Percentiles rank a stretch among this genome's conserved stretches.
phyloP scores from a whole-genome alignment of 92 coral and sea anemone species.

The Parazoanthus atlanticus region DNA sequence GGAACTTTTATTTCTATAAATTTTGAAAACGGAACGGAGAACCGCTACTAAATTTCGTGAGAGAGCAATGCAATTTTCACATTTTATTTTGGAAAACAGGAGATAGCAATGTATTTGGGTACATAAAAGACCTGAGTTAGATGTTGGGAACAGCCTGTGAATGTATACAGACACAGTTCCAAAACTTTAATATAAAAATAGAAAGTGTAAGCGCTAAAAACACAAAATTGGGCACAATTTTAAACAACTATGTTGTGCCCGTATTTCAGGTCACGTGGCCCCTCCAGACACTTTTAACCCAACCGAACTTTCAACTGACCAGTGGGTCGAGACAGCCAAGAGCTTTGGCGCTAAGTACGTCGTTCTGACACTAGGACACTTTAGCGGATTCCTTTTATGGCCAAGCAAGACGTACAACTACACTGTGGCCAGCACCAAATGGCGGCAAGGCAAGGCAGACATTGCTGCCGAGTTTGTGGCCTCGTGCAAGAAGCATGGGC shows the following conservation, averaged over 20 bases:
- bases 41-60: too few species aligned
- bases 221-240: too few species aligned
- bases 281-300: slow-evolving; percentile 76
- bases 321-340: slow-evolving; percentile 76
- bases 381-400: slow-evolving; percentile 88
- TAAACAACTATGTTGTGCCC: not conserved
- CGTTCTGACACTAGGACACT: slow-evolving; percentile 75
- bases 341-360: slow-evolving; percentile 87
- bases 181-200: too few species aligned
- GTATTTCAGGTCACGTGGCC: slow-evolving; percentile 60
- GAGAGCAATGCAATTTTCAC: too few species aligned
- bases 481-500: slow-evolving; percentile 67
- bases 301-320: slow-evolving; percentile 74
- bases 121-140: too few species aligned
- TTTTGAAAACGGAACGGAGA: too few species aligned
- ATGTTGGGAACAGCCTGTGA: too few species aligned
- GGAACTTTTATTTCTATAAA: too few species aligned
- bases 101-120: too few species aligned
- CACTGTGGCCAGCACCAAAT: slow-evolving; percentile 70
- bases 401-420: slow-evolving; percentile 78
- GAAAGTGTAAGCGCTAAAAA: too few species aligned
- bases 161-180: too few species aligned
- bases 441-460: slow-evolving; percentile 78
- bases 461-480: slow-evolving; percentile 69
- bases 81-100: too few species aligned